Conservation (phyloP, 1,140 invertebrate genomes). For the Cyclargus thomasi region DNA sequence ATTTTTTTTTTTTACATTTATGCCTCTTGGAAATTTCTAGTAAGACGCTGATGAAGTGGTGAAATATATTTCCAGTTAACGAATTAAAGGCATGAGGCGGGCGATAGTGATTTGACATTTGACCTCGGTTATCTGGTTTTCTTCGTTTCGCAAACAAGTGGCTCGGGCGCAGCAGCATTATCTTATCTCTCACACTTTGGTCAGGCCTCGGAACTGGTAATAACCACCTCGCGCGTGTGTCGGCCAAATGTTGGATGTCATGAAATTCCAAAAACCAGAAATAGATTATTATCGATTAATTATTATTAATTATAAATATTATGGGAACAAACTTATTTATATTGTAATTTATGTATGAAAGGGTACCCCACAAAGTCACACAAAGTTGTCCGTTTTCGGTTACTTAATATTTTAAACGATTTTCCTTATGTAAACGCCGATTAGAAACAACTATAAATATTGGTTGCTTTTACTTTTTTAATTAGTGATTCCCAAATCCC, state of each 20-base stretch:
- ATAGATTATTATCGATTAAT: neutral
- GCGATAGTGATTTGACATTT: neutral
- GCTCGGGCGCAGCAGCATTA: neutral
- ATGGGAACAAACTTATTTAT: no score
- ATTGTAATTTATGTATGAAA: no score
- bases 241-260: constrained; percentile 9
- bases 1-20: neutral
- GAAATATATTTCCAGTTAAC: neutral
- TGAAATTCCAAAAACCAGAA: neutral
- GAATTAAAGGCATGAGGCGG: constrained; percentile 8
- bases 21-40: neutral
- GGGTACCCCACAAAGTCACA: no score
- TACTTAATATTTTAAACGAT: no score
- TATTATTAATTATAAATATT: neutral
- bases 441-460: no score
- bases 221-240: constrained; percentile 2
- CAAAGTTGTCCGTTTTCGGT: no score
- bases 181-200: neutral
- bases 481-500: no score
- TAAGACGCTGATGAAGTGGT: neutral
- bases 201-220: constrained; percentile 12
- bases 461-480: no score
- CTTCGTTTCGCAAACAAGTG: constrained; percentile 11
- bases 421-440: no score
- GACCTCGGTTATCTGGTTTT: constrained; percentile 11